Evolutionary conservation across 2,113 vertebrate species (phyloP).

Genomic region (Indicator maculatus): DNA sequence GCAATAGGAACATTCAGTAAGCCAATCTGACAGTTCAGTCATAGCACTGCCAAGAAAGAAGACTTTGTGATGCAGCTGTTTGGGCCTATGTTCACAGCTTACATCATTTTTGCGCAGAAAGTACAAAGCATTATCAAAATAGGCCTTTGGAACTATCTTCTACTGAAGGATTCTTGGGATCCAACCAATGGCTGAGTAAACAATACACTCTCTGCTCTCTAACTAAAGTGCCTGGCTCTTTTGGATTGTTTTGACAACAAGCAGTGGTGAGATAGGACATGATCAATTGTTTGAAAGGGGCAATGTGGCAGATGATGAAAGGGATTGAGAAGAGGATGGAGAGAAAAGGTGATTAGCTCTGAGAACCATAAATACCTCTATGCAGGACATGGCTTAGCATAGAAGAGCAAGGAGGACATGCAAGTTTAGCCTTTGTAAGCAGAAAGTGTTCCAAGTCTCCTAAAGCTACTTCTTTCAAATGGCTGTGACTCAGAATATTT

Average conservation of each 20-base stretch:
- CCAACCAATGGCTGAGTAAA: neutral
- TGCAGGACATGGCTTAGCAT: neutral
- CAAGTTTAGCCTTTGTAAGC: neutral
- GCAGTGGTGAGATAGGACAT: neutral
- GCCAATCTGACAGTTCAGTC: neutral
- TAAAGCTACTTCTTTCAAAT: neutral
- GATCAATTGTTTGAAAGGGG: neutral
- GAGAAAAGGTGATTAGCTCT: neutral
- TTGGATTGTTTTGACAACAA: neutral
- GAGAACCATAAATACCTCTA: neutral
- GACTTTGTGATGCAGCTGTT: conserved; percentile 17
- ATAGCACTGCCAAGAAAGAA: neutral
- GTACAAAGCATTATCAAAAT: neutral
- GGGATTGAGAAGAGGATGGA: neutral
- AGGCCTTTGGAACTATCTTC: neutral
- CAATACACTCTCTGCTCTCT: neutral
- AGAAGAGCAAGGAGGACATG: neutral
- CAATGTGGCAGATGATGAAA: neutral
- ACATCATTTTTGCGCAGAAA: neutral
- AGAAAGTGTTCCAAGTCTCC: neutral
- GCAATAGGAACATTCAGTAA: neutral
- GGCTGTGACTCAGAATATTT: neutral
- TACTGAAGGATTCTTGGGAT: neutral
- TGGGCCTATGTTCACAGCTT: neutral
- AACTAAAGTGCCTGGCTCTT: neutral